phyloP scores from a whole-genome alignment of 1,140 invertebrate genomes.

The Manduca sexta region DNA sequence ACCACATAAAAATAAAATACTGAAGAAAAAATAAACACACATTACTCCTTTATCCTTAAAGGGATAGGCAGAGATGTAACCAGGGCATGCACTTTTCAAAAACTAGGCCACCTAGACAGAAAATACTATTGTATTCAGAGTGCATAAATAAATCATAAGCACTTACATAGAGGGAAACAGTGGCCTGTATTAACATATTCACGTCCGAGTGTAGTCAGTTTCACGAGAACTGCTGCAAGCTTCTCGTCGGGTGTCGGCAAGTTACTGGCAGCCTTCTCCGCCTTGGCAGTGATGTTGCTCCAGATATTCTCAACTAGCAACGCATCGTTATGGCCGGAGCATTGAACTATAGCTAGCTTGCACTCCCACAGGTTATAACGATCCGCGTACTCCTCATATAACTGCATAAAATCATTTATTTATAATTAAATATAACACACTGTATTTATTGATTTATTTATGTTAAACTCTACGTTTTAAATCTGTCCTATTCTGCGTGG shows the following conservation, averaged over 20 bases:
- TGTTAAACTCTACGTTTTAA: not conserved
- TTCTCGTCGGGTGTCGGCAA: constrained; percentile 75
- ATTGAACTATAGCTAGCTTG: constrained; percentile 89
- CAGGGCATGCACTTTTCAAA: too few relatives aligned
- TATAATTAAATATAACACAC: too few relatives aligned
- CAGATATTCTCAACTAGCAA: constrained; percentile 85
- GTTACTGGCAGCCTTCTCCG: constrained; percentile 48
- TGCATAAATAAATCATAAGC: too few relatives aligned
- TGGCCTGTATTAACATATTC: constrained; percentile 82
- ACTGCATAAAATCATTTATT: constrained; percentile 54
- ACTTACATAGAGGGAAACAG: constrained; percentile 82
- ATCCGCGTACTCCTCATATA: constrained; percentile 90
- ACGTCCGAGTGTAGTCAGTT: constrained; percentile 82
- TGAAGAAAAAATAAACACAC: too few relatives aligned
- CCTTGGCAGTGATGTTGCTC: constrained; percentile 82
- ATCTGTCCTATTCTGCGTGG: too few relatives aligned
- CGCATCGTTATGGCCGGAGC: constrained; percentile 86
- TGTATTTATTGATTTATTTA: too few relatives aligned
- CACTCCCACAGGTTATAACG: constrained; percentile 88
- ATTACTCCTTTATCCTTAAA: too few relatives aligned
- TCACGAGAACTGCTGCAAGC: constrained; percentile 79
- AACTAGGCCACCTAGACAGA: too few relatives aligned
- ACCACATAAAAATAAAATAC: too few relatives aligned
- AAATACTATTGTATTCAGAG: too few relatives aligned
- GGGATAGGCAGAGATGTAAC: too few relatives aligned